Percentiles rank a stretch among this genome's conserved stretches.
Conservation (phyloP, 1,140 invertebrate genomes). For the Heliothis subflexa region DNA sequence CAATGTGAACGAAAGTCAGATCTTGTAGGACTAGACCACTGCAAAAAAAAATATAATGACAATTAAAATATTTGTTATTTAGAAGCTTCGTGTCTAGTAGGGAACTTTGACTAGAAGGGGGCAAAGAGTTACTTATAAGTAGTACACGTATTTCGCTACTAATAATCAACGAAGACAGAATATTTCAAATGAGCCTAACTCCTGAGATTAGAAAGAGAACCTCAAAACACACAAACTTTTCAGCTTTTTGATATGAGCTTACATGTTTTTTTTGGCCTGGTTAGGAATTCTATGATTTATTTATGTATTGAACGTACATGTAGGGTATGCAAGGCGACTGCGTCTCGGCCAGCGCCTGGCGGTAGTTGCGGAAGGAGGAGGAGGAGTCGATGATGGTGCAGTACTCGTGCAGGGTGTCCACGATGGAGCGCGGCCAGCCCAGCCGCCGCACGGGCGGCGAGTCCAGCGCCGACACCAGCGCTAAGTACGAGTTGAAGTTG, state of each 20-base stretch:
- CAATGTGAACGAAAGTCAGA: constrained; percentile 99
- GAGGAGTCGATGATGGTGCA: constrained; percentile 98
- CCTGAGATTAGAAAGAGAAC: too few species aligned
- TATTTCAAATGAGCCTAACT: too few species aligned
- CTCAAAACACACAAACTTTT: too few species aligned
- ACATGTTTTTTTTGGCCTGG: too few species aligned
- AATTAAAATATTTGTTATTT: constrained; percentile 14
- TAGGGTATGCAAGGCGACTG: constrained; percentile 99
- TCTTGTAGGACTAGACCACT: constrained; percentile 99
- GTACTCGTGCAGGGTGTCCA: constrained; percentile 97
- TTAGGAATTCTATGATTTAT: too few species aligned
- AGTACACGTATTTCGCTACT: too few species aligned
- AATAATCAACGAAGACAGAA: too few species aligned
- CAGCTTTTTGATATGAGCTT: too few species aligned
- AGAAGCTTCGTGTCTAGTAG: not conserved
- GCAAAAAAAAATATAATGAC: constrained; percentile 72
- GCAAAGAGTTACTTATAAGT: too few species aligned
- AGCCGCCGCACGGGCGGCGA: constrained; percentile 97
- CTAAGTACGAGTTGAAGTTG: constrained; percentile 99
- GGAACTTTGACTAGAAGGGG: not conserved
- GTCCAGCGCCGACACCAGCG: constrained; percentile 97
- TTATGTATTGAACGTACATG: constrained; percentile 90
- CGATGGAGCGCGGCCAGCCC: constrained; percentile 97
- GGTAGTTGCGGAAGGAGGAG: constrained; percentile 97
- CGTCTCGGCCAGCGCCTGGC: constrained; percentile 96